A percentile compares a stretch with the other conserved stretches of the same genome.
Evolutionary conservation across 2,888 invertebrate species (phyloP).

Genomic region (Gnatocerus cornutus): DNA sequence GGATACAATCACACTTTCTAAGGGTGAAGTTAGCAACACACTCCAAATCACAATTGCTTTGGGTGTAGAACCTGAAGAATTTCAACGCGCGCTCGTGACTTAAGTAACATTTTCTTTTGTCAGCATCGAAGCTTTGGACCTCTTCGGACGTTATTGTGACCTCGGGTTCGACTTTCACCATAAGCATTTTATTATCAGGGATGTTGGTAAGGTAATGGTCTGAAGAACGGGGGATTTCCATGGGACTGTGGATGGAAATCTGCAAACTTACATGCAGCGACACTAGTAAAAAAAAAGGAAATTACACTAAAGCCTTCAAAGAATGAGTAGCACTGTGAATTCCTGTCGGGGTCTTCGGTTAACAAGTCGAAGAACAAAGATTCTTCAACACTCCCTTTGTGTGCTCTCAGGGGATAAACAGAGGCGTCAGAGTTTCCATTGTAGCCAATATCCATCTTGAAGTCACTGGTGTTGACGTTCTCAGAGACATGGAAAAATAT

Average conservation of each 20-base stretch:
- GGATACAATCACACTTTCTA: neutral
- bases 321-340: too few species aligned
- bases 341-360: too few species aligned
- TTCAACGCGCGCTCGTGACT: constrained; percentile 75
- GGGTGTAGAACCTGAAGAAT: constrained; percentile 13
- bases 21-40: constrained; percentile 65
- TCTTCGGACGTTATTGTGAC: constrained; percentile 81
- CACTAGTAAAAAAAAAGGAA: constrained; percentile 2
- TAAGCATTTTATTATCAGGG: neutral
- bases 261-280: too few species aligned
- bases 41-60: constrained; percentile 78
- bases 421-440: neutral
- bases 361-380: too few species aligned
- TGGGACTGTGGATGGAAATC: neutral
- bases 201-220: neutral
- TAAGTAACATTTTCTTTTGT: constrained; percentile 79
- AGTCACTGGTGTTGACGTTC: neutral
- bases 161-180: constrained; percentile 57
- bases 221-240: neutral
- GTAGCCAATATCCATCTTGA: neutral
- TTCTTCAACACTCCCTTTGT: neutral
- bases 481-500: neutral
- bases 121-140: constrained; percentile 76
- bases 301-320: neutral
- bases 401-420: neutral